A percentile compares a stretch with the other conserved stretches of the same genome.
Evolutionary conservation across 2,113 vertebrate species (phyloP).

Genomic region (Coturnix japonica): DNA sequence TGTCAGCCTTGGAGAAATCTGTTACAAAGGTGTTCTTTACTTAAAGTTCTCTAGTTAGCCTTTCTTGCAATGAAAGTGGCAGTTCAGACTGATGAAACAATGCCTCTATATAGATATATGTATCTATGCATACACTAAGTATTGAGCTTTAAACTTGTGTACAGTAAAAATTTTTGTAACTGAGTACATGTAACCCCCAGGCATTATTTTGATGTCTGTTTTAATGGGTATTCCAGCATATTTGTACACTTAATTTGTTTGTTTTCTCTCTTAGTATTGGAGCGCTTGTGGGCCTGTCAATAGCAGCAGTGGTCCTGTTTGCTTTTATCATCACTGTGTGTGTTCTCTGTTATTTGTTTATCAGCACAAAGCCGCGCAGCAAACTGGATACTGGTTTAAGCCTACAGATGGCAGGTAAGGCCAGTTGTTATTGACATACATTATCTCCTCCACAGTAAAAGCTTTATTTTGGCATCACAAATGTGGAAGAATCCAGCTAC

Average conservation of each 20-base stretch:
- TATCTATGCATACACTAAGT: neutral
- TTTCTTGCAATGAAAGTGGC: neutral
- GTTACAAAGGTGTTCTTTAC: neutral
- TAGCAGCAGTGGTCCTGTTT: slow-evolving; percentile 90
- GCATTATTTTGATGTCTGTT: neutral
- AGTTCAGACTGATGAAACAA: slow-evolving; percentile 8
- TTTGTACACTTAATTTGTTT: neutral
- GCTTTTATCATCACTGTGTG: slow-evolving; percentile 91
- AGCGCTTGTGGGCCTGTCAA: slow-evolving; percentile 89
- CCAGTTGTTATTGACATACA: neutral
- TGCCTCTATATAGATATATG: neutral
- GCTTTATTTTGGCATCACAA: neutral
- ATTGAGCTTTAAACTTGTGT: neutral
- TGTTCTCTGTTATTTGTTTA: slow-evolving; percentile 93
- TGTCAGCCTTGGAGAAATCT: neutral
- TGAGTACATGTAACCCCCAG: neutral
- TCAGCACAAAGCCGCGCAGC: slow-evolving; percentile 87
- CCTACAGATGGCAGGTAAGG: slow-evolving; percentile 84
- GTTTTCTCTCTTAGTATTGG: slow-evolving; percentile 83
- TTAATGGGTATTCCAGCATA: neutral
- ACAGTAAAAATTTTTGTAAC: neutral
- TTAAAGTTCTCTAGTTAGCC: neutral
- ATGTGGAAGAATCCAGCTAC: neutral
- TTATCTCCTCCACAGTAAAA: slow-evolving; percentile 6
- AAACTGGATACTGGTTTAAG: slow-evolving; percentile 88